Conservation (phyloP, 1,140 invertebrate species). For the Zeugodacus cucurbitae region DNA sequence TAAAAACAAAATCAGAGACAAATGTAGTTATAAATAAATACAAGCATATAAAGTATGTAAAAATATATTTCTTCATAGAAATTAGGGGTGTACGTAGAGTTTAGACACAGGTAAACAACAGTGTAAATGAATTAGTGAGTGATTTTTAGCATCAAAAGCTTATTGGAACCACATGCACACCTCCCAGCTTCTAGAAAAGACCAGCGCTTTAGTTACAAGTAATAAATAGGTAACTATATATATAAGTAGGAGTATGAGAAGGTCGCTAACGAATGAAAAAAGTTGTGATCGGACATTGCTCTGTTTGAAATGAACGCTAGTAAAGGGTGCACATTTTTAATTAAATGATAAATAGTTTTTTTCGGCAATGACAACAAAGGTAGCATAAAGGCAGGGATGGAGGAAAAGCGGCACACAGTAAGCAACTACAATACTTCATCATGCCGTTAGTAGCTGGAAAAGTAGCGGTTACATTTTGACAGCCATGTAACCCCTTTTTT, state of each 20-base stretch:
- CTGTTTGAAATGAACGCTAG: not conserved
- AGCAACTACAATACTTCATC: not conserved
- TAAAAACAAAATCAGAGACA: not conserved
- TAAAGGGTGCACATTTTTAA: constrained; percentile 34
- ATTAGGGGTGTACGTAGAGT: not conserved
- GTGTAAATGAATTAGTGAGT: not conserved
- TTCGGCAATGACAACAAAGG: not conserved
- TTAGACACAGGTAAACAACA: not conserved
- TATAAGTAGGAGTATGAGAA: not conserved
- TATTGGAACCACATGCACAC: not conserved
- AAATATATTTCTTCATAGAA: not conserved
- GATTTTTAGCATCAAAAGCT: not conserved
- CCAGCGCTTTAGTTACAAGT: not conserved
- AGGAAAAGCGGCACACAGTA: not conserved
- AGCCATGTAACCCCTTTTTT: constrained; percentile 32
- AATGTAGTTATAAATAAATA: not conserved
- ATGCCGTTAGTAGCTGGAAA: not conserved
- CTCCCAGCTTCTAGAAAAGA: not conserved
- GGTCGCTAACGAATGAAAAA: not conserved
- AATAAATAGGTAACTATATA: not conserved
- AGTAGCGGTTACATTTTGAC: constrained; percentile 28
- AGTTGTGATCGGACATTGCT: constrained; percentile 2
- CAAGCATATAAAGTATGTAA: not conserved
- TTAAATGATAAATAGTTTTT: constrained; percentile 38
- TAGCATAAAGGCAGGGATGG: not conserved